These are phyloP conservation scores for Folsomia manolachei DNA, from an alignment of 2,888 invertebrate species.

Conservation along the genomic window DNA sequence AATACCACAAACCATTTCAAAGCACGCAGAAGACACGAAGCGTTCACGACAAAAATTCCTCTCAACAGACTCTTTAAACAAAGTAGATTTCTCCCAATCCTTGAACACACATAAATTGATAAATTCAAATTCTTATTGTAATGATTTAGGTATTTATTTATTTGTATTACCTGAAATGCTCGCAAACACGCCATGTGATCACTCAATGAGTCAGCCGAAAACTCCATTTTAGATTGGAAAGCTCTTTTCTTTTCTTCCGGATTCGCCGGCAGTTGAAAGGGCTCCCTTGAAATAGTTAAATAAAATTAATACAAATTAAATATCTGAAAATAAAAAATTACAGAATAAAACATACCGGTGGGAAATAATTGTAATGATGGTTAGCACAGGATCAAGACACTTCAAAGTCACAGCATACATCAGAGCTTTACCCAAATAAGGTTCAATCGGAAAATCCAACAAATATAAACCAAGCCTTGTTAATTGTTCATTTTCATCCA, in stretches of 20 bases:
- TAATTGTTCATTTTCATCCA: conserved; percentile 79
- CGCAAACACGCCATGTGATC: conserved; percentile 85
- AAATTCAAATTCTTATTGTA: not conserved
- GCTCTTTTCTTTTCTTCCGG: conserved; percentile 66
- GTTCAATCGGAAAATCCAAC: conserved; percentile 87
- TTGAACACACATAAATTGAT: too few species aligned
- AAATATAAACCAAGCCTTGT: conserved; percentile 85
- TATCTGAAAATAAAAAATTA: conserved; percentile 52
- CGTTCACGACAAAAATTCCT: conserved; percentile 57
- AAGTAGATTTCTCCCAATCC: conserved; percentile 57
- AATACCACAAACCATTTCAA: conserved; percentile 86
- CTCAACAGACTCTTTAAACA: conserved; percentile 28
- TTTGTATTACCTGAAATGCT: conserved; percentile 64
- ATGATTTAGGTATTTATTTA: conserved; percentile 14
- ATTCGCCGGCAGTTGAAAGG: conserved; percentile 71
- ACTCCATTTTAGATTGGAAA: conserved; percentile 63
- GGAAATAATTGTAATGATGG: conserved; percentile 82
- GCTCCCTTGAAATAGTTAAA: conserved; percentile 60
- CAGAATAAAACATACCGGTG: conserved; percentile 61
- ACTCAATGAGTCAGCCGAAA: conserved; percentile 74
- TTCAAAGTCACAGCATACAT: conserved; percentile 84
- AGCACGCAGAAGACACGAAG: conserved; percentile 73
- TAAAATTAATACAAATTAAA: conserved; percentile 10
- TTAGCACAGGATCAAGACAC: conserved; percentile 88
- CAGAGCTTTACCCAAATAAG: conserved; percentile 86